Evolutionary conservation across 2,888 invertebrate genomes (phyloP), one percentile per base, ranked within the genome.

Genomic region (Lampropteryx suffumata): DNA sequence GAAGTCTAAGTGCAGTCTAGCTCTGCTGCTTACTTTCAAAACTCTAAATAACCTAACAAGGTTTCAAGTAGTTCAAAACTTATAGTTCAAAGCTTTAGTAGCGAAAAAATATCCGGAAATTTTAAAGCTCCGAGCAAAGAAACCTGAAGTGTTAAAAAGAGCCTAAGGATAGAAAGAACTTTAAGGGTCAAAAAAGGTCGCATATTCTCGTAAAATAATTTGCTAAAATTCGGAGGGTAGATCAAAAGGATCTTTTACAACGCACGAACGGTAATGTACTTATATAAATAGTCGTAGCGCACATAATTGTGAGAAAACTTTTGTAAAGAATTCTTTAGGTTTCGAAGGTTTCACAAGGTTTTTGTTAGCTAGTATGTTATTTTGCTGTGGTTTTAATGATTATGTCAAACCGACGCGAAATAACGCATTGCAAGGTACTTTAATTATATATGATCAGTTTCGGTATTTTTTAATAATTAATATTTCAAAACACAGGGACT

Each of bases 191-290:
- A 7, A 45, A 51, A 51, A 42, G 51, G 37, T 51, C 9, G 27
- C 30, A 9, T 4, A 30, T 12, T 33, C 45, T 43, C 50, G 28
- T 45, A 48, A 57, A 59, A 59, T 57, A 48, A 53, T 60, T 55
- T 55, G 39, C 42, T 37, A 39, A 53, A 57, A 55, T 44, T 52
- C 47, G 41, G 36, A 50, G 41, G 37, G 51, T 17, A 17, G 48
- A 14, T 46, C 43, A 46, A 59, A 55, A 39, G 50, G 57, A 42
- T 41, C 50, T 54, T 35, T 49, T 44, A 55, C 43, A 21, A 45
- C 52, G 59, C 57, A 53, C 55, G 50, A 24, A 5, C 28, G 41
- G 39, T 21, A 37, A 32, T 37, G 12, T 14, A 50, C 50, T 50
- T 57, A 33, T 50, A 40, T 29, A 46, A 43, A 57, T 53, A 50